Base-by-base conservation (phyloP, 2,113 vertebrate genomes). In the Oxyura jamaicensis region DNA sequence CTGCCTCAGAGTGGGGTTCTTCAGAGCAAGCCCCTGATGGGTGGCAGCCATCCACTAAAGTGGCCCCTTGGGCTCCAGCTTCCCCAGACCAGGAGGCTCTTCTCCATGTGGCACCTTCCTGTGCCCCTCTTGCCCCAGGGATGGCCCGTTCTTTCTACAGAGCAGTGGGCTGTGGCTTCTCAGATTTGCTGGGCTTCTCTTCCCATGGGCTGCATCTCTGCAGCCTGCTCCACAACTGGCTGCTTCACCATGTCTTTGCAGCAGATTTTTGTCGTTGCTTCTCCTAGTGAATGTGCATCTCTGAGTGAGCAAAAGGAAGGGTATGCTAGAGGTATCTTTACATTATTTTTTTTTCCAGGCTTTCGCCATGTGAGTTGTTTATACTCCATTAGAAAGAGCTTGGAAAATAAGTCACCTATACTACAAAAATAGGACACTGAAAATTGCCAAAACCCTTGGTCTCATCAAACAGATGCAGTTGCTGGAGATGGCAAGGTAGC, bases 191-290 rank as follows among this genome's bases (percentile, higher is more conserved):
- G 28, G 13, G 39, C 29, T 53, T 58, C 16, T 74, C 25, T 76
- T 71, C 19, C n/a, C 28, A 7, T 0, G 11, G 14, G 12, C n/a
- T 68, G 35, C 42, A 82, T 31, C 16, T 33, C 48, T 76, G 17
- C 59, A 80, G 22, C 36, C 36, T 0, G 0, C 50, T 41, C 7
- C 58, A 18, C 42, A 82, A 5, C 35, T n/a, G 36, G 28, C 22
- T 22, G 8, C 31, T 66, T 69, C 26, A 39, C 6, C 8, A 5
- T 20, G 18, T 7, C 25, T 78, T 62, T 46, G 52, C 28, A 74
- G 60, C 13, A 68, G 16, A 11, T 52, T 78, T 77, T 80, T 75
- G 44, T 71, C 11, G 33, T 80, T 68, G 8, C 11, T 66, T 25
- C n/a, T 46, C n/a, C 41, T 33, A 26, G 10, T 63, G 25, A 26